A percentile compares a stretch with the other conserved stretches of the same genome.
Conservation (phyloP, 2,888 invertebrate species). For the Hymenopus coronatus region DNA sequence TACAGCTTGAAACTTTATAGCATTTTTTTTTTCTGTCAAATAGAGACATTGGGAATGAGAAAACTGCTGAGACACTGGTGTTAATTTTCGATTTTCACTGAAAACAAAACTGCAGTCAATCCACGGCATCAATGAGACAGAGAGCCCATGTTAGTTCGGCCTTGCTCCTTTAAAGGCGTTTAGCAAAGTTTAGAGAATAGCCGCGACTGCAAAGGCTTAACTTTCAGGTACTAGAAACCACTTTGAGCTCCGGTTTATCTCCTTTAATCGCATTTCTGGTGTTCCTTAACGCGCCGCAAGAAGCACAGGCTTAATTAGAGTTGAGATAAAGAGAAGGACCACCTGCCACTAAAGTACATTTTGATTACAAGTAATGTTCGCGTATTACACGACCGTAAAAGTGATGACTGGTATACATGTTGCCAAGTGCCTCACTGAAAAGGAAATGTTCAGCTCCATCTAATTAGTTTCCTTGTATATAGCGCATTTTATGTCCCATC, state of each 20-base stretch:
- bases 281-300: background rate
- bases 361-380: background rate
- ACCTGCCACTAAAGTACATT: background rate
- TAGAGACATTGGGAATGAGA: too few relatives aligned
- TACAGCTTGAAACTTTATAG: too few relatives aligned
- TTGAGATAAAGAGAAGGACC: background rate
- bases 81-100: too few relatives aligned
- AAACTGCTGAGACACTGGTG: too few relatives aligned
- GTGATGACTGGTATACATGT: background rate
- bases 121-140: too few relatives aligned
- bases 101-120: too few relatives aligned
- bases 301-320: background rate
- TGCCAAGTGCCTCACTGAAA: background rate
- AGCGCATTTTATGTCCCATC: background rate
- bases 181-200: too few relatives aligned
- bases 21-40: too few relatives aligned
- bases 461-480: background rate
- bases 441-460: background rate
- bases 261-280: background rate
- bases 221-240: background rate
- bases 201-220: background rate
- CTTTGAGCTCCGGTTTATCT: background rate
- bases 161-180: too few relatives aligned
- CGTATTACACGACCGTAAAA: background rate
- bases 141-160: too few relatives aligned